phyloP scores from a whole-genome alignment of 2,888 invertebrate species.

The Caenorhabditis sp. region DNA sequence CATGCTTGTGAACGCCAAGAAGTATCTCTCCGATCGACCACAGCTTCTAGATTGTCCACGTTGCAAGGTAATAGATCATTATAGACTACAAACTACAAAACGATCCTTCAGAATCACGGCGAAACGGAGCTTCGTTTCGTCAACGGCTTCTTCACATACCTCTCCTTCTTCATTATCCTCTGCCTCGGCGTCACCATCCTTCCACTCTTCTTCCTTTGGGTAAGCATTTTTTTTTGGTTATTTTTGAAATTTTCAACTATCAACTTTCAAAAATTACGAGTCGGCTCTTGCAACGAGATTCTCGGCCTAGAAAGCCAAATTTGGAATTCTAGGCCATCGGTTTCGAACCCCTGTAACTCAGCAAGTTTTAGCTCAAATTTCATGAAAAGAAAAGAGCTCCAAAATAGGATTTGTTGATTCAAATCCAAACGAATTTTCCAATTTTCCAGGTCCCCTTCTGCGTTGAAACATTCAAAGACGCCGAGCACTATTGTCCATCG shows the following conservation, averaged over 20 bases:
- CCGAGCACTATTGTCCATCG: conserved; percentile 80
- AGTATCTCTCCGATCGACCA: conserved; percentile 81
- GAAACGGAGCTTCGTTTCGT: conserved; percentile 82
- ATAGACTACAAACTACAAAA: background rate
- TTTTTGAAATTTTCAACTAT: too few species aligned
- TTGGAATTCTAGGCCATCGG: too few species aligned
- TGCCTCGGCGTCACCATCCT: conserved; percentile 79
- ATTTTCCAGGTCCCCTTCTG: conserved; percentile 74
- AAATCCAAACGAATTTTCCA: too few species aligned
- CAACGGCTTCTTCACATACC: conserved; percentile 80
- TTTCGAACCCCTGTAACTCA: too few species aligned
- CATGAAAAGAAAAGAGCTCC: too few species aligned
- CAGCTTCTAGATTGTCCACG: conserved; percentile 81
- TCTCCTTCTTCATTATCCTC: conserved; percentile 81
- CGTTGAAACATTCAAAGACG: conserved; percentile 81
- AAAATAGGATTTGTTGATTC: too few species aligned
- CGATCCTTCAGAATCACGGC: conserved; percentile 76
- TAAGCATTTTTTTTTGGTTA: background rate
- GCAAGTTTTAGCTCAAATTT: too few species aligned
- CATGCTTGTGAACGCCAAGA: conserved; percentile 82
- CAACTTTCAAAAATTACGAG: too few species aligned
- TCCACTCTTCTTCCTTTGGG: conserved; percentile 83
- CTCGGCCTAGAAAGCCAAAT: too few species aligned
- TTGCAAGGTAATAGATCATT: conserved; percentile 74
- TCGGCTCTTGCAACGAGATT: too few species aligned